A percentile compares a stretch with the other conserved stretches of the same genome.
Evolutionary conservation across 2,797 vertebrate species (phyloP).

Genomic region (Artibeus lituratus): DNA sequence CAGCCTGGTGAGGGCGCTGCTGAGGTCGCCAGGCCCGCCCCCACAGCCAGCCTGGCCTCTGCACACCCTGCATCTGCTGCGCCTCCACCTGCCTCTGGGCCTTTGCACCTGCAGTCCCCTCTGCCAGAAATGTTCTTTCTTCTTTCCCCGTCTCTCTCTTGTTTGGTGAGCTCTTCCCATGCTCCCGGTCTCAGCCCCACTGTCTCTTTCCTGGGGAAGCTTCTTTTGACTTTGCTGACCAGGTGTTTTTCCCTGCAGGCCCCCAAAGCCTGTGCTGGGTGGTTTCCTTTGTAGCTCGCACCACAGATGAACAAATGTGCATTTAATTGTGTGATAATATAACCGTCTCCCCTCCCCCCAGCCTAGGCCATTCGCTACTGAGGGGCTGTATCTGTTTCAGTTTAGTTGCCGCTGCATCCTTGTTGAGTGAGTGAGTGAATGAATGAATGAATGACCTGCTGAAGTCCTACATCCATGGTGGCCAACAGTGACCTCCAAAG

Average conservation of each 20-base stretch:
- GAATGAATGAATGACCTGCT: not conserved
- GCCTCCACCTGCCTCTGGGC: not conserved
- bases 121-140: not conserved
- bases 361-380: not conserved
- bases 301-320: not conserved
- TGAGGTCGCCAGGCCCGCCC: not conserved
- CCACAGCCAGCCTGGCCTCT: not conserved
- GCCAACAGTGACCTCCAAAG: not conserved
- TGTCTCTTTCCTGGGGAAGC: not conserved
- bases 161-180: not conserved
- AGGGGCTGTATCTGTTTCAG: not conserved
- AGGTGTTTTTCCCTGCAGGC: not conserved
- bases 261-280: not conserved
- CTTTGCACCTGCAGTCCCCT: not conserved
- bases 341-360: not conserved
- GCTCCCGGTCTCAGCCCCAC: not conserved
- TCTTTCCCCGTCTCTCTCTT: not conserved
- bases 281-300: not conserved
- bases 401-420: not conserved
- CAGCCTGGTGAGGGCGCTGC: not conserved
- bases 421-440: not conserved
- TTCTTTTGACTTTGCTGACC: too few relatives aligned
- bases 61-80: rapidly evolving
- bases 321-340: not conserved
- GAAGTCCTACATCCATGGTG: not conserved